Percentiles rank a stretch among this genome's conserved stretches.
These are phyloP conservation scores for Oscheius myriophilus DNA, from an alignment of 2,888 invertebrate species.

Conservation along the genomic window DNA sequence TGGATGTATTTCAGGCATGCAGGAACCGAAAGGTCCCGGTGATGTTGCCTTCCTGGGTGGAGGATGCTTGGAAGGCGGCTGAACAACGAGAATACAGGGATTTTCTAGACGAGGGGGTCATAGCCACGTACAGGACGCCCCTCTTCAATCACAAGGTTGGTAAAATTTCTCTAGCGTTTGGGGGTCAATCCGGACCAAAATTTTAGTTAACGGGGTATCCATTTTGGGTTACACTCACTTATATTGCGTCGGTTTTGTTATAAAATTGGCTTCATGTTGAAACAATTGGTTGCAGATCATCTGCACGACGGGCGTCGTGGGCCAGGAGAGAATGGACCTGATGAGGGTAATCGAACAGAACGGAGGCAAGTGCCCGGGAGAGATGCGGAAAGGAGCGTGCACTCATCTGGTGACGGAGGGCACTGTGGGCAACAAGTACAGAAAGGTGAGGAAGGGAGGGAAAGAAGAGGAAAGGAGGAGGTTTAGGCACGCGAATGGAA, in stretches of 20 bases:
- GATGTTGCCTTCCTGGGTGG: conserved; percentile 19
- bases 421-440: conserved; percentile 54
- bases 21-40: conserved; percentile 12
- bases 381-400: conserved; percentile 52
- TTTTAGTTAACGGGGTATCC: no score
- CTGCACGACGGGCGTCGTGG: conserved; percentile 48
- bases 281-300: conserved; percentile 41
- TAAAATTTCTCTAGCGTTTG: no score
- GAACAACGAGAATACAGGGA: not conserved
- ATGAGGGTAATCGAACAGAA: conserved; percentile 49
- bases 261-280: not conserved
- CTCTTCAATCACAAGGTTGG: conserved; percentile 40
- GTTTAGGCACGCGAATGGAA: conserved; percentile 58
- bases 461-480: not conserved
- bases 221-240: no score
- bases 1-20: conserved; percentile 24
- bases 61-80: conserved; percentile 24
- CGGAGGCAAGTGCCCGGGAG: conserved; percentile 50
- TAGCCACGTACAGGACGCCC: conserved; percentile 35
- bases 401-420: conserved; percentile 57
- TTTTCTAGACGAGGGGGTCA: not conserved
- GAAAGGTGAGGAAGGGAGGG: conserved; percentile 27
- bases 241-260: not conserved
- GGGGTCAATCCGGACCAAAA: no score
- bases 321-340: conserved; percentile 43